phyloP scores from a whole-genome alignment of 30 jellyfish, hydroid and myxozoan species.

The Rhopilema esculentum region DNA sequence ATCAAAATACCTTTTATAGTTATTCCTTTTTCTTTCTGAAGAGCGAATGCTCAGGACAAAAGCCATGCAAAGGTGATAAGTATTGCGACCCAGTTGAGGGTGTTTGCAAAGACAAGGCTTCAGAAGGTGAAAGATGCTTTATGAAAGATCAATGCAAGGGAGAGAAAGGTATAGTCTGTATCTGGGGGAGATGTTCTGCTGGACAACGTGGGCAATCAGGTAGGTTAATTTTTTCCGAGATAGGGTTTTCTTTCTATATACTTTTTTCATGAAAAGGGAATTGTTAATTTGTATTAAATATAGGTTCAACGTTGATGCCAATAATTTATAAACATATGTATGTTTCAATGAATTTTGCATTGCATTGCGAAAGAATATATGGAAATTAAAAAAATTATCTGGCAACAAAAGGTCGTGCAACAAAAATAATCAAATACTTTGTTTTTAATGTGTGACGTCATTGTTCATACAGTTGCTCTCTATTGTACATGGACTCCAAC shows the following conservation, averaged over 20 bases:
- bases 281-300: no score
- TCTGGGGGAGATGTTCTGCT: slow-evolving; percentile 80
- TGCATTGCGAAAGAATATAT: no score
- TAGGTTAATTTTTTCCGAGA: not conserved
- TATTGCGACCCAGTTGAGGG: slow-evolving; percentile 79
- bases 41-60: slow-evolving; percentile 76
- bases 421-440: no score
- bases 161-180: slow-evolving; percentile 44
- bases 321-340: no score
- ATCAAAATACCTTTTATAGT: no score
- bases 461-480: no score
- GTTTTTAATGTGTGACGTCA: no score
- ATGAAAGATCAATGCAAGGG: slow-evolving; percentile 66
- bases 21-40: slow-evolving; percentile 6
- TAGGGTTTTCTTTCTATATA: not conserved
- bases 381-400: no score
- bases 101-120: slow-evolving; percentile 50
- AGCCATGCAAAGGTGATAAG: slow-evolving; percentile 68
- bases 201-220: slow-evolving; percentile 78
- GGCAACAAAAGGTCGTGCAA: no score
- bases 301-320: no score
- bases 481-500: no score
- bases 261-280: not conserved
- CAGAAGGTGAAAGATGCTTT: slow-evolving; percentile 62
- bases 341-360: no score